These are phyloP conservation scores for Sesamia inferens DNA, from an alignment of 2,888 invertebrate species.

Conservation along the genomic window DNA sequence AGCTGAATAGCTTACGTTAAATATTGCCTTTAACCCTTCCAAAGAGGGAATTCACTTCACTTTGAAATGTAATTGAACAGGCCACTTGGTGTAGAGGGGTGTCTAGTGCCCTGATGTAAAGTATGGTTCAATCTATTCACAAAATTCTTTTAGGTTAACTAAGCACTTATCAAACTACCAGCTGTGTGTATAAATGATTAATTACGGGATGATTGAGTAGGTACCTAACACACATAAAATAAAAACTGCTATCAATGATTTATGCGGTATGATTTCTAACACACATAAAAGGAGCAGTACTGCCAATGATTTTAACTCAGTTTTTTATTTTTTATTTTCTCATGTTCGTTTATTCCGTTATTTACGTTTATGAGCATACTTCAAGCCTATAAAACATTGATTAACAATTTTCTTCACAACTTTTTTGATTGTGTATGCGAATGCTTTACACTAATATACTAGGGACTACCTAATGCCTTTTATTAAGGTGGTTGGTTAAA, in stretches of 20 bases:
- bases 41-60: slow-evolving; percentile 58
- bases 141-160: background rate
- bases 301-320: background rate
- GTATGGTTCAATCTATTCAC: slow-evolving; percentile 3
- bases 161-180: background rate
- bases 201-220: background rate
- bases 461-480: background rate
- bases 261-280: background rate
- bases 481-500: background rate
- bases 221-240: background rate
- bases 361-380: background rate
- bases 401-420: background rate
- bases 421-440: background rate
- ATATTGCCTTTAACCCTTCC: slow-evolving; percentile 71
- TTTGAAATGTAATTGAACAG: slow-evolving; percentile 60
- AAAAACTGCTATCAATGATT: background rate
- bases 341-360: background rate
- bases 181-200: too few relatives aligned
- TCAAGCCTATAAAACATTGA: background rate
- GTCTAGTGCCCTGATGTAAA: background rate
- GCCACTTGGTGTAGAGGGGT: slow-evolving; percentile 33
- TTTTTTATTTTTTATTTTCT: too few relatives aligned
- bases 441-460: too few relatives aligned
- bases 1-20: slow-evolving; percentile 68
- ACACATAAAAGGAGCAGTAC: background rate